Base-by-base conservation (phyloP, 1,140 invertebrate genomes). In the Holotrichia oblita region DNA sequence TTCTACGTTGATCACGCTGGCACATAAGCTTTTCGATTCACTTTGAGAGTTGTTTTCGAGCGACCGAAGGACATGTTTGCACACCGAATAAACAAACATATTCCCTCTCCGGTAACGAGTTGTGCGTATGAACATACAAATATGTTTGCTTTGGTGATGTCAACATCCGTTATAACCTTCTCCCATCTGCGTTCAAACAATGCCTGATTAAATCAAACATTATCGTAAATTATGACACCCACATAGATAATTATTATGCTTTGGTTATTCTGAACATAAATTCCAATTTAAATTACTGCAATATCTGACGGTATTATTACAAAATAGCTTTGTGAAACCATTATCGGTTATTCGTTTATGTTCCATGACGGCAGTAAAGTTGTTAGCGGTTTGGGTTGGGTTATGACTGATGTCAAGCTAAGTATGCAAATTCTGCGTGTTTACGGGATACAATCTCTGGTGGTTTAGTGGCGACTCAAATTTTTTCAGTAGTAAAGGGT, bases 171-270 rank as follows among this genome's bases (percentile, higher is more conserved):
- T 6, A 17, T 0, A 17, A 55, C 6, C n/a, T 17, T 55, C 48
- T n/a, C 14, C 48, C 17, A 55, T 34, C 48, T n/a, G 7, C 6
- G 3, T 6, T 55, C n/a, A 55, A 55, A 55, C 48, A 55, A 55
- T 55, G 48, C 48, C 14, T 55, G 48, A 55, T 55, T 55, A 55
- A 55, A 55, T 55, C 48, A 55, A 55, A 55, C 48, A 55, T 55
- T 55, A 55, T 12, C 6, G 14, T 17, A 55, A n/a, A 17, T 55
- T 55, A 55, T 14, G 17, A 55, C 48, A 55, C 48, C 48, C 14
- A 55, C 48, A 55, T 55, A 17, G 12, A 55, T 17, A 55, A 55
- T 14, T 17, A 55, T n/a, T 55, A 55, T 55, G 48, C 48, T 17
- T 55, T 34, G 27, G 27, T 4, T 34, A 34, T 34, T 34, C 27